Base-by-base conservation (phyloP, 2,113 vertebrate genomes). In the Oncorhynchus clarkii region DNA sequence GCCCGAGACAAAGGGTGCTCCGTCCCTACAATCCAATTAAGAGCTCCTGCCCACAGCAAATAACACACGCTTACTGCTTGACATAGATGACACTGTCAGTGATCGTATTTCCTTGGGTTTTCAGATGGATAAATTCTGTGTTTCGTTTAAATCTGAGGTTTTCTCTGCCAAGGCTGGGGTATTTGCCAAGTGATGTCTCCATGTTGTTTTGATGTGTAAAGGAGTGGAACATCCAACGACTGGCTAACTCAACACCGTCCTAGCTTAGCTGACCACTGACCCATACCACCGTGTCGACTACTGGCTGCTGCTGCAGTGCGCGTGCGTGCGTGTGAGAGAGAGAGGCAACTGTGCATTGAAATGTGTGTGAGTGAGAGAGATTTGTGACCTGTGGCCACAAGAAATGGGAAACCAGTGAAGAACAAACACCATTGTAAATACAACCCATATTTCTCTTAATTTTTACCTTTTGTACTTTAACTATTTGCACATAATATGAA, bases 1-100 rank as follows among this genome's bases (percentile, higher is more conserved):
- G 73, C 54, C 82, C 81, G 78, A 88, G 85, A 90, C 86, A 89
- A 86, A 79, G 74, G 65, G 57, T 51, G 71, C 39, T 12, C 79
- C 83, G 7, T 77, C 73, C 51, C 22, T 68, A 73, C 11, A 27
- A 57, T 18, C 60, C 72, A 73, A 70, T 83, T 64, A 66, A 60
- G 72, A 74, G 72, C 70, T 64, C 75, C 75, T 18, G 51, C 51
- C 71, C 67, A 60, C 71, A 77, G 73, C 74, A 26, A 73, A 14
- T 14, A 45, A 18, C 51, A 18, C 51, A 45, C 2, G 9, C 39
- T 45, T 45, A 18, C 51, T 54, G 51, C 16, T 54, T n/a, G 20
- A 62, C 59, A 7, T 62, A 11, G n/a, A 62, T 9, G 20, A 7
- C 59, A 34, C 39, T 5, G 39, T 8, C n/a, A 51, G 67, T 2